These are phyloP conservation scores for Thera obeliscata DNA, from an alignment of 2,888 invertebrate species.

Conservation along the genomic window DNA sequence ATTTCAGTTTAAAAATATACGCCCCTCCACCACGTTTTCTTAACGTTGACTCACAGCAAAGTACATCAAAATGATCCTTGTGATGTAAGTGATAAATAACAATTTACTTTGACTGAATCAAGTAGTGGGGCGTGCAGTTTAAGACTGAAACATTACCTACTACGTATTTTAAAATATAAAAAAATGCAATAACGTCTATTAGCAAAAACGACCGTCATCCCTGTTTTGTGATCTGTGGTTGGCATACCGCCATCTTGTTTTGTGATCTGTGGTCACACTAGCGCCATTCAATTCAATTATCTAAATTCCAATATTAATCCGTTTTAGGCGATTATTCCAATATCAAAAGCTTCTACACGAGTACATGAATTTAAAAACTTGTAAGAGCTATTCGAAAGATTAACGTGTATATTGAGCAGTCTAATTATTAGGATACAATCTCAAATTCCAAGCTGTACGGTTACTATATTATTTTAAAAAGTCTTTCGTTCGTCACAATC, in stretches of 20 bases:
- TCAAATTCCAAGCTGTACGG: constrained; percentile 42
- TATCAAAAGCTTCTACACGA: constrained; percentile 55
- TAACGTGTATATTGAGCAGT: constrained; percentile 47
- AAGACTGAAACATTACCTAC: too few species aligned
- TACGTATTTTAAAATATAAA: too few species aligned
- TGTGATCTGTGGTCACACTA: constrained; percentile 36
- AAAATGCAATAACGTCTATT: neutral
- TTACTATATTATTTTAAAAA: constrained; percentile 31
- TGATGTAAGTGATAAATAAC: too few species aligned
- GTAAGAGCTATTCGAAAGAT: constrained; percentile 45
- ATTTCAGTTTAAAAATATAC: too few species aligned
- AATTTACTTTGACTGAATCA: too few species aligned
- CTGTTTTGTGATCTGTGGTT: neutral
- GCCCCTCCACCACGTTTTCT: too few species aligned
- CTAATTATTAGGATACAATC: constrained; percentile 41
- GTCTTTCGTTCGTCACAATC: constrained; percentile 25
- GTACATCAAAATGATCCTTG: too few species aligned
- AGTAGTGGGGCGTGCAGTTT: too few species aligned
- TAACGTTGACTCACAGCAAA: too few species aligned
- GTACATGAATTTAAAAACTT: constrained; percentile 45
- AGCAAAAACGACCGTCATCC: too few species aligned
- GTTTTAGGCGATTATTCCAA: constrained; percentile 37
- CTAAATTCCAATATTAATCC: constrained; percentile 34
- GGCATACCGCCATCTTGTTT: neutral
- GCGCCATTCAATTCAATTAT: constrained; percentile 45